A percentile compares a stretch with the other conserved stretches of the same genome.
These are phyloP conservation scores for Apodemia duryi DNA, from an alignment of 2,888 invertebrate genomes.

Conservation along the genomic window DNA sequence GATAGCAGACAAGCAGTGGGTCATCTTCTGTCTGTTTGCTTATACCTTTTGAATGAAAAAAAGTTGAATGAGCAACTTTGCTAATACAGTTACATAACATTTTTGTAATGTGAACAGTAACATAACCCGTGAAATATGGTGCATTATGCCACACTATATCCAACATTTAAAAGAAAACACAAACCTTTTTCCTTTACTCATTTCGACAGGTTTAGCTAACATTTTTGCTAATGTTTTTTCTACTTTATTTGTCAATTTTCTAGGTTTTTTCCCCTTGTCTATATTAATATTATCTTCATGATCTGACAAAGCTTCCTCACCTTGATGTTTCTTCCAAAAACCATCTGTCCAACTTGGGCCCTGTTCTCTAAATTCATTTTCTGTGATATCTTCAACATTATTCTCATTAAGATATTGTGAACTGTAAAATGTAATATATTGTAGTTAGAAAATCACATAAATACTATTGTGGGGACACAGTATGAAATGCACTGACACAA, in stretches of 20 bases:
- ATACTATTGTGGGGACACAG: not conserved
- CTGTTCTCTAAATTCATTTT: constrained; percentile 2
- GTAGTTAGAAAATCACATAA: not conserved
- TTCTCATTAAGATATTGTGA: not conserved
- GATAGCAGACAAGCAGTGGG: too few relatives aligned
- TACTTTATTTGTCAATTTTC: constrained; percentile 29
- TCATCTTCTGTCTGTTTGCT: too few relatives aligned
- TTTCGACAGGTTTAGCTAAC: constrained; percentile 41
- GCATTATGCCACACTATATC: too few relatives aligned
- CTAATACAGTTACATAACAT: too few relatives aligned
- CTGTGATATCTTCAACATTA: not conserved
- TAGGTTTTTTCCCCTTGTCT: constrained; percentile 9
- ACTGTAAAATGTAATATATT: not conserved
- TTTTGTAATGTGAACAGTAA: too few relatives aligned
- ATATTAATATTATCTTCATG: not conserved
- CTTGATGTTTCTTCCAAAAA: constrained; percentile 25
- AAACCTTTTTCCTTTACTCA: constrained; percentile 39
- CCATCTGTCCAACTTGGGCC: constrained; percentile 20
- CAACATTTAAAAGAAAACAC: too few relatives aligned
- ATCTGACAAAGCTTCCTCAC: not conserved
- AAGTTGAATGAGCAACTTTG: too few relatives aligned
- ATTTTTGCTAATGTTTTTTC: constrained; percentile 41
- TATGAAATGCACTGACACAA: too few relatives aligned
- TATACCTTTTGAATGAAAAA: too few relatives aligned
- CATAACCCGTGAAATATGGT: too few relatives aligned